Percentiles rank a stretch among this genome's conserved stretches.
Evolutionary conservation across 2,797 vertebrate genomes (phyloP).

Genomic region (Notolepis coatsorum): DNA sequence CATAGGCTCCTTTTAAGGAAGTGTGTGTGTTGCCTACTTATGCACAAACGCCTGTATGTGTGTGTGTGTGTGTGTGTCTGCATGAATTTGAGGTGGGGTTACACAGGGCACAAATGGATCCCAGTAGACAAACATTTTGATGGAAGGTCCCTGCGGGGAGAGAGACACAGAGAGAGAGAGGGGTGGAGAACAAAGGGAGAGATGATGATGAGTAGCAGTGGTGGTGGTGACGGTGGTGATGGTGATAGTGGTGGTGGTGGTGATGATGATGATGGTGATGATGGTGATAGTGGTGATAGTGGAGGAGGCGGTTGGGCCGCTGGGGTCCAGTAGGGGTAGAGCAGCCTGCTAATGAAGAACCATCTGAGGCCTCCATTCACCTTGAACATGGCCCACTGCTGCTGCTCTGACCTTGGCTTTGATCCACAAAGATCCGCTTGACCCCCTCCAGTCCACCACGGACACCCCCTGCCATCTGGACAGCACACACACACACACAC

Average conservation of each 20-base stretch:
- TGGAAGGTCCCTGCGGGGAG: slow-evolving; percentile 63
- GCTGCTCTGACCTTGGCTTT: slow-evolving; percentile 88
- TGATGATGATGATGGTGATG: slow-evolving; percentile 48
- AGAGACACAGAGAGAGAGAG: slow-evolving; percentile 18
- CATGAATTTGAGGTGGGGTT: slow-evolving; percentile 40
- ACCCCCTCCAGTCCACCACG: slow-evolving; percentile 78
- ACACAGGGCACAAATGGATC: slow-evolving; percentile 45
- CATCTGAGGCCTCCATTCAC: slow-evolving; percentile 85
- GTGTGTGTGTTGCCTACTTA: slow-evolving; percentile 29
- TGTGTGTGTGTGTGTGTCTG: slow-evolving; percentile 35
- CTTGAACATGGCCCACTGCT: slow-evolving; percentile 86
- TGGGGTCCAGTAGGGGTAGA: slow-evolving; percentile 69
- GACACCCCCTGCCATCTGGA: slow-evolving; percentile 80
- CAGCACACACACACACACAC: slow-evolving; percentile 25
- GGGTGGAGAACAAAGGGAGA: neutral
- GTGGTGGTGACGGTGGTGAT: neutral
- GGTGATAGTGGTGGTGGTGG: neutral
- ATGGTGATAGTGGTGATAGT: slow-evolving; percentile 44
- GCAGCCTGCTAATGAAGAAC: slow-evolving; percentile 82
- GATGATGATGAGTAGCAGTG: neutral
- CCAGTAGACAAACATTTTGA: slow-evolving; percentile 63
- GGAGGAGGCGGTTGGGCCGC: slow-evolving; percentile 52
- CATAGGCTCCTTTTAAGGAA: slow-evolving; percentile 57
- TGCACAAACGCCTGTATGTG: slow-evolving; percentile 48
- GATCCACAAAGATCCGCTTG: slow-evolving; percentile 84